Evolutionary conservation across 2,113 vertebrate genomes (phyloP), one percentile per base, ranked within the genome.

Genomic region (Rhagologus leucostigma): DNA sequence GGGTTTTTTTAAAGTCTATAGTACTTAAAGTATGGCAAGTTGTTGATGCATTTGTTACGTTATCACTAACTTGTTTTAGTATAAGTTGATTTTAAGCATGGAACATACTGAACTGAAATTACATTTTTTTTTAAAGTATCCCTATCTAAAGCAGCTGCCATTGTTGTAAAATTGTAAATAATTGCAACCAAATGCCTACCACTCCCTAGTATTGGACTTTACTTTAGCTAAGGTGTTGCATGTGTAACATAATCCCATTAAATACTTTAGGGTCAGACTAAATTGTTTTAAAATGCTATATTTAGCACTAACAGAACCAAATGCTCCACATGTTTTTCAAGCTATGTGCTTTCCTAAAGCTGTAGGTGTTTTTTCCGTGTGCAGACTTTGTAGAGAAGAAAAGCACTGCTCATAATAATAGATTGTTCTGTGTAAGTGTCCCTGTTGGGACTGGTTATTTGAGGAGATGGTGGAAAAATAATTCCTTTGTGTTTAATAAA

Each of bases 201-300:
- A 2, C 78, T 94, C 30, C 50, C 62, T 77, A 41, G 16, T 74
- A 7, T 7, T 69, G 71, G 71, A 68, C 68, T 89, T 91, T 37
- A 65, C 87, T 93, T 89, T 77, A 84, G 56, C 52, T 42, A 41
- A 95, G 86, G 91, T 95, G 88, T 85, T 78, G 39, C 67, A 57
- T 89, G 63, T 78, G 76, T 82, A 76, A 67, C 27, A 13, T 74
- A 96, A 96, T 84, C 79, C 91, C 80, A 46, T 89, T 89, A 94
- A 92, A 64, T 90, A 65, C 67, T 90, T 76, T 39, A 46, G 73
- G 52, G 49, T 84, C 55, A 77, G 60, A 57, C 69, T 82, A 57
- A 56, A 96, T 85, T 93, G 59, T 91, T 92, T 95, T 95, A 57
- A 84, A 70, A 68, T 68, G 60, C 91, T 96, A 44, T 95, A 83